Evolutionary conservation across 1,140 invertebrate species (phyloP).

Genomic region (Lordiphosa mommai): DNA sequence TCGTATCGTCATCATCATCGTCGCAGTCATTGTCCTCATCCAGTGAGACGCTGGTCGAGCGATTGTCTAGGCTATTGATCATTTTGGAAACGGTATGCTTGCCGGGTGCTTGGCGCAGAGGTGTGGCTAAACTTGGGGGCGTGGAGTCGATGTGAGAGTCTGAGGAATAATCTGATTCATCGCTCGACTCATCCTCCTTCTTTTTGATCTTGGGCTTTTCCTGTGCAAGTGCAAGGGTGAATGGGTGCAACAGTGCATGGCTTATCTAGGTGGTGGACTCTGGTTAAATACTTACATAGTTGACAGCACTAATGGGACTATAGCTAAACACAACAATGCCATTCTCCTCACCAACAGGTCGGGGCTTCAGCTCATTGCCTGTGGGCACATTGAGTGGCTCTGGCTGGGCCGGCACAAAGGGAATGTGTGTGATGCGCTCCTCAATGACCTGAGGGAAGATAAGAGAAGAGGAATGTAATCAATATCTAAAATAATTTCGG

Average conservation of each 20-base stretch:
- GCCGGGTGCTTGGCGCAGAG: conserved; percentile 25
- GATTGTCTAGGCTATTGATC: conserved; percentile 54
- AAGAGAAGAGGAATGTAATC: too few relatives aligned
- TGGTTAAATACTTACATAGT: conserved; percentile 87
- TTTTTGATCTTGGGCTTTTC: conserved; percentile 39
- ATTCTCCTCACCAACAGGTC: conserved; percentile 91
- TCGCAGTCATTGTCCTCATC: conserved; percentile 65
- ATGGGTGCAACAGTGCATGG: background rate
- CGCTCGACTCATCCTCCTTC: conserved; percentile 61
- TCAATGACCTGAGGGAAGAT: conserved; percentile 86
- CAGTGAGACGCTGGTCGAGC: conserved; percentile 62
- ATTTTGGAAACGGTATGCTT: conserved; percentile 55
- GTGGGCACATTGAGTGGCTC: conserved; percentile 90
- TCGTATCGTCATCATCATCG: conserved; percentile 50
- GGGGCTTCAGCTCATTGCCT: conserved; percentile 89
- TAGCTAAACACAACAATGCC: conserved; percentile 93
- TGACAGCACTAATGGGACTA: conserved; percentile 90
- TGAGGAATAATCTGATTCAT: conserved; percentile 69
- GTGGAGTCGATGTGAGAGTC: conserved; percentile 58
- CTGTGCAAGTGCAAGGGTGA: conserved; percentile 32
- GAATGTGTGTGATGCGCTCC: conserved; percentile 89
- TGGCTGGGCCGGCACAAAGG: conserved; percentile 85
- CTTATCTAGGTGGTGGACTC: background rate
- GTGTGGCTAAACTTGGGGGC: conserved; percentile 26
- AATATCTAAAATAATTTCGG: too few relatives aligned